These are phyloP conservation scores for Regulus satrapa DNA, from an alignment of 2,113 vertebrate species.

Conservation along the genomic window DNA sequence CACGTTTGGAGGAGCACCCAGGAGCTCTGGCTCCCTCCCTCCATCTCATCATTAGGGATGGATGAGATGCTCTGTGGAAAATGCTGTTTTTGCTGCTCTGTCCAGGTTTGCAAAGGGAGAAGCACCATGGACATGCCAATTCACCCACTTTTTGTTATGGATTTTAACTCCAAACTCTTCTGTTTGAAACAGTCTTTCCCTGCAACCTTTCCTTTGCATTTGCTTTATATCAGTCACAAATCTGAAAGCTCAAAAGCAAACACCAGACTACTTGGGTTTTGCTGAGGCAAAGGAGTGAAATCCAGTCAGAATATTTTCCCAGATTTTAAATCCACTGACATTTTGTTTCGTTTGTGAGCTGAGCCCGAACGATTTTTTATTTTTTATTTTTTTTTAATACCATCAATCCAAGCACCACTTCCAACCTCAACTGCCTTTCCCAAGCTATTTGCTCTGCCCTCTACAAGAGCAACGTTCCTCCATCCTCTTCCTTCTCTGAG, in stretches of 20 bases:
- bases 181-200: neutral
- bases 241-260: constrained; percentile 48
- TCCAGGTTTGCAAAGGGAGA: accelerated
- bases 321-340: constrained; percentile 39
- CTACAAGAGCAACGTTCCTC: neutral
- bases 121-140: accelerated
- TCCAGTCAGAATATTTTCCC: constrained; percentile 1
- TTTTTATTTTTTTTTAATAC: neutral
- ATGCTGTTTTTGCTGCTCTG: accelerated
- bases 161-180: neutral
- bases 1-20: neutral
- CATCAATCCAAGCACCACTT: neutral
- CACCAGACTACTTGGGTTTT: neutral
- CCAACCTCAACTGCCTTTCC: neutral
- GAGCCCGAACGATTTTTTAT: accelerated
- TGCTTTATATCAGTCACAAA: constrained; percentile 18
- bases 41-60: neutral
- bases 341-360: neutral
- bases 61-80: neutral
- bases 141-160: neutral
- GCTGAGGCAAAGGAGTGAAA: neutral
- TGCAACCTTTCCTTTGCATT: constrained; percentile 54
- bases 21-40: neutral
- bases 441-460: neutral
- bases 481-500: neutral